phyloP scores from a whole-genome alignment of 2,797 vertebrate species.

The Labroides dimidiatus region DNA sequence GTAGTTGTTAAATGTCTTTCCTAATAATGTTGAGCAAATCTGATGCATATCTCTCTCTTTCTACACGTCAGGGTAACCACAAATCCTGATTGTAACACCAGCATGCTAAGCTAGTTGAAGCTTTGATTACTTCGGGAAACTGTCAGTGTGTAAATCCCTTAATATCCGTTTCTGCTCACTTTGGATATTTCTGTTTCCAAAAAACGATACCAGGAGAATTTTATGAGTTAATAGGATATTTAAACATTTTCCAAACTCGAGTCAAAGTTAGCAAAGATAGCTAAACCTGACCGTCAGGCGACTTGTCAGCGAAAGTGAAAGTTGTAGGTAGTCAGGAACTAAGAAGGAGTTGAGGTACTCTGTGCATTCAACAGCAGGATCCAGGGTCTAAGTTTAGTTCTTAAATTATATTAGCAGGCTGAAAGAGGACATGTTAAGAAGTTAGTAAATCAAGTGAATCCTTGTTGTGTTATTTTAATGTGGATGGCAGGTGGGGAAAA shows the following conservation, averaged over 20 bases:
- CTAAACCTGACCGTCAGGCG: neutral
- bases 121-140: neutral
- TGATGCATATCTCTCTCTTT: neutral
- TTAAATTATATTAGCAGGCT: too few species aligned
- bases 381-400: too few species aligned
- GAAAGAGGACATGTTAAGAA: too few species aligned
- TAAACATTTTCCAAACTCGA: neutral
- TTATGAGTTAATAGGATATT: accelerated
- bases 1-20: accelerated
- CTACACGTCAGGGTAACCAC: too few species aligned
- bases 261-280: neutral
- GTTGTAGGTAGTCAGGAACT: too few species aligned
- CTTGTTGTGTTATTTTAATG: too few species aligned
- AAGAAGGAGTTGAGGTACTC: too few species aligned
- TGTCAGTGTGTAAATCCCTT: neutral
- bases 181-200: accelerated
- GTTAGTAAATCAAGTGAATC: too few species aligned
- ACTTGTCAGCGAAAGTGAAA: constrained; percentile 73
- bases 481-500: too few species aligned
- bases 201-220: accelerated
- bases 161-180: accelerated
- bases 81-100: neutral
- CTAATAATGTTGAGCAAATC: accelerated
- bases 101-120: constrained; percentile 36
- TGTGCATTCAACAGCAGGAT: too few species aligned